Evolutionary conservation across 2,888 invertebrate genomes (phyloP).

Genomic region (Drosophila phalerata): DNA sequence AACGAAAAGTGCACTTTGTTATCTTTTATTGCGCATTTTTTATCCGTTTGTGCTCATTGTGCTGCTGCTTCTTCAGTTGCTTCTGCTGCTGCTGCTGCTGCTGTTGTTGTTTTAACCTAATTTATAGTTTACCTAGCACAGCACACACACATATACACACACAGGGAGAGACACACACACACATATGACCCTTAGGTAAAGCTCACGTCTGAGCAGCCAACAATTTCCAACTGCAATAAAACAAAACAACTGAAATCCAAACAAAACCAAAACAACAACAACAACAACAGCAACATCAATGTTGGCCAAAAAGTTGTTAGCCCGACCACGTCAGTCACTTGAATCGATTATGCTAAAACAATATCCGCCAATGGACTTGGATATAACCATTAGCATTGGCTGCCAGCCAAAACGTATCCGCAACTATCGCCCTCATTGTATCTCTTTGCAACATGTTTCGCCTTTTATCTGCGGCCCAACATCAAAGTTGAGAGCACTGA

Average conservation of each 20-base stretch:
- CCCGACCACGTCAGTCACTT: constrained; percentile 61
- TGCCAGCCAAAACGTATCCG: constrained; percentile 22
- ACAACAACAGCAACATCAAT: constrained; percentile 19
- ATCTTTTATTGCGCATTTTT: constrained; percentile 82
- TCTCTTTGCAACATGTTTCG: constrained; percentile 61
- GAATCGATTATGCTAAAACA: constrained; percentile 84
- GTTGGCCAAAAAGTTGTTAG: constrained; percentile 55
- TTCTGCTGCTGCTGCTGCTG: constrained; percentile 52
- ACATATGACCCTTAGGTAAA: constrained; percentile 48
- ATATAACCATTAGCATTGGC: constrained; percentile 67
- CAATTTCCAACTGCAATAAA: constrained; percentile 78
- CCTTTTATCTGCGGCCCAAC: constrained; percentile 59
- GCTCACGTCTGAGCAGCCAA: constrained; percentile 63
- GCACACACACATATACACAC: constrained; percentile 33
- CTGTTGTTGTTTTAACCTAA: constrained; percentile 77
- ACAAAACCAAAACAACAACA: constrained; percentile 39
- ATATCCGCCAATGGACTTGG: constrained; percentile 76
- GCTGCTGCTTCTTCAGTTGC: constrained; percentile 24
- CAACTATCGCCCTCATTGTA: constrained; percentile 50
- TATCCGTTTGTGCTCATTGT: constrained; percentile 52
- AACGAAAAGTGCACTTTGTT: constrained; percentile 81
- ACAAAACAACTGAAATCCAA: constrained; percentile 63
- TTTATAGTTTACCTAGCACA: constrained; percentile 73
- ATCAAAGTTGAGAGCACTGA: constrained; percentile 60
- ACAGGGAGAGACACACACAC: constrained; percentile 24